Evolutionary conservation across 2,888 invertebrate genomes (phyloP).

Genomic region (Microchrysa polita): DNA sequence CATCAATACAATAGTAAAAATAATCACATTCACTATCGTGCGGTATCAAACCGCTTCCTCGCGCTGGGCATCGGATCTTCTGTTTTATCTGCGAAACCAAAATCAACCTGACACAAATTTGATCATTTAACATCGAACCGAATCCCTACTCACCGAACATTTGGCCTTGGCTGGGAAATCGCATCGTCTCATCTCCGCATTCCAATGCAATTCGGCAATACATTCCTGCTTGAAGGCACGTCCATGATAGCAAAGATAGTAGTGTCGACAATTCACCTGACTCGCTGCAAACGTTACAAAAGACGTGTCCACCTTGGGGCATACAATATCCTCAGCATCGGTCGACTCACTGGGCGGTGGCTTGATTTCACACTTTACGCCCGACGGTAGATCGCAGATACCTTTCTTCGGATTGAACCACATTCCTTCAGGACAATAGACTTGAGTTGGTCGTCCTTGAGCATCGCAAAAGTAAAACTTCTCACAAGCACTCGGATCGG

Average conservation of each 20-base stretch:
- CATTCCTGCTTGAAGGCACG: conserved; percentile 59
- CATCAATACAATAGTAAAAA: conserved; percentile 62
- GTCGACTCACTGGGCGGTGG: background rate
- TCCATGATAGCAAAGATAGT: conserved; percentile 62
- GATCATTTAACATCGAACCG: background rate
- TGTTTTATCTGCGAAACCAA: conserved; percentile 7
- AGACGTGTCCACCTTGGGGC: conserved; percentile 42
- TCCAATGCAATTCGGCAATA: conserved; percentile 60
- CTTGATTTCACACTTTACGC: conserved; percentile 54
- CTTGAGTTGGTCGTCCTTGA: conserved; percentile 56
- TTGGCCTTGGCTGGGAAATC: conserved; percentile 59
- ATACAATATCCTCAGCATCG: conserved; percentile 22
- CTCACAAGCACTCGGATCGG: conserved; percentile 57
- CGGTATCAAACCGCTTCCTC: conserved; percentile 54
- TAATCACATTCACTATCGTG: conserved; percentile 61
- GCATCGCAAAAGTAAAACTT: conserved; percentile 59
- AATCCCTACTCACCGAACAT: conserved; percentile 53
- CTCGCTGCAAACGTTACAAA: conserved; percentile 57
- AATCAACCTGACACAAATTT: background rate
- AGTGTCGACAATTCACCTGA: conserved; percentile 57
- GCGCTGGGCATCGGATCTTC: conserved; percentile 23
- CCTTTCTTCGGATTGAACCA: conserved; percentile 59
- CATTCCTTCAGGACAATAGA: conserved; percentile 60
- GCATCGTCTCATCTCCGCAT: conserved; percentile 55
- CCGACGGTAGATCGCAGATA: conserved; percentile 58